Evolutionary conservation across 2,888 invertebrate species (phyloP), one percentile per base, ranked within the genome.

Genomic region (Dasysyrphus albostriatus): DNA sequence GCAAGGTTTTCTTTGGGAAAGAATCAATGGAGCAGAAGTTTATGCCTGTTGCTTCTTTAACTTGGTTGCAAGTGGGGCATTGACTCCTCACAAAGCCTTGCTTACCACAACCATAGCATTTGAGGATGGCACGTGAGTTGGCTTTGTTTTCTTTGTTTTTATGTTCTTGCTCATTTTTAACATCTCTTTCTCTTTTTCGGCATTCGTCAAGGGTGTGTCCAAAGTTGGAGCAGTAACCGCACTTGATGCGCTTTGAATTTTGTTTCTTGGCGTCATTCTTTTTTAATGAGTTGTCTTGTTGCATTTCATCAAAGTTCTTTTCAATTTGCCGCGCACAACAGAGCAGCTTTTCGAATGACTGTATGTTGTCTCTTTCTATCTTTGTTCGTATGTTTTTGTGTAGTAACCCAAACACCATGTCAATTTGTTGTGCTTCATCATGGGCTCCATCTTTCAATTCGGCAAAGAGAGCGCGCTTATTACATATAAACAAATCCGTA

Each of bases 221-320:
- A 12, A 51, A 51, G 9, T 29, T 51, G 51, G 51, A 51, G 51
- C 51, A 51, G 9, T 51, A 51, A 12, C 51, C 51, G 6, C 51
- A 51, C 12, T 51, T 51, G 12, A 14, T 14, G 14, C 42, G 42
- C 5, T 42, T 42, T 42, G 42, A 42, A 14, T 14, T 42, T 3
- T 14, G 42, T 42, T 42, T 42, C 42, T 42, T 42, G 12, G 12
- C 42, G 42, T 42, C 42, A 14, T 12, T 12, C 19, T 19, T 24
- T 29, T 51, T 51, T 10, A 10, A 5, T 51, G 51, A 19, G 51
- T n/a, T n/a, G n/a, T n/a, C n/a, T n/a, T n/a, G n/a, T n/a, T n/a
- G n/a, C n/a, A n/a, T n/a, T n/a, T n/a, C n/a, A n/a, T n/a, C n/a
- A n/a, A n/a, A n/a, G n/a, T n/a, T n/a, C n/a, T n/a, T n/a, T n/a